A percentile compares a stretch with the other conserved stretches of the same genome.
Conservation (phyloP, 2,797 vertebrate genomes). For the Diplodus puntazzo region DNA sequence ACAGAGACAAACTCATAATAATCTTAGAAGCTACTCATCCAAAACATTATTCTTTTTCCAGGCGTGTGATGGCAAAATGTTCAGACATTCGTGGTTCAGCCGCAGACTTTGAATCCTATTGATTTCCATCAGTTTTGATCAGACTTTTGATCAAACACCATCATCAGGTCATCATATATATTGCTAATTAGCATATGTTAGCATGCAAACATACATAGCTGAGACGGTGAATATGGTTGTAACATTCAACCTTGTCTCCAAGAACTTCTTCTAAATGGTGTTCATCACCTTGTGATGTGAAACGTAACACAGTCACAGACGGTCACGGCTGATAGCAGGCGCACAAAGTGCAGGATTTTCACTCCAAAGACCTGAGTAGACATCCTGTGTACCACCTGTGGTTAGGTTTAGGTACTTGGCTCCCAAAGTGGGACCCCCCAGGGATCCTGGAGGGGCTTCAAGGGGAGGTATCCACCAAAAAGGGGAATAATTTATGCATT, state of each 20-base stretch:
- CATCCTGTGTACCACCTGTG: not conserved
- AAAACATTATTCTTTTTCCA: not conserved
- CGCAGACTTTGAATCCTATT: not conserved
- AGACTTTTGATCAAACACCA: not conserved
- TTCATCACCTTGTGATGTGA: not conserved
- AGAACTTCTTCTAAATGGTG: no score
- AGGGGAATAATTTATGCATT: no score
- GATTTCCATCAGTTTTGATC: no score
- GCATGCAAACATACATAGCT: not conserved
- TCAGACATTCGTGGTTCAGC: not conserved
- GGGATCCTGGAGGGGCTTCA: no score
- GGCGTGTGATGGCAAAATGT: no score
- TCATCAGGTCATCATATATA: not conserved
- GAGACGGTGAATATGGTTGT: no score
- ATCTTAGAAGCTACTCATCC: not conserved
- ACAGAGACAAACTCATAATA: conserved; percentile 6
- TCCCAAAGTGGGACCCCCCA: no score
- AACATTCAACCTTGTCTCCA: no score
- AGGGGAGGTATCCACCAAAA: no score
- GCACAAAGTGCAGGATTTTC: not conserved
- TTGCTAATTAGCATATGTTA: not conserved
- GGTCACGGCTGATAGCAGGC: not conserved
- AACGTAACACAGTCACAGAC: not conserved
- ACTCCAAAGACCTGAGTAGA: not conserved
- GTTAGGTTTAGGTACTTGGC: not conserved